These are phyloP conservation scores for Micrastur ruficollis DNA, from an alignment of 2,797 vertebrate genomes.

Conservation along the genomic window DNA sequence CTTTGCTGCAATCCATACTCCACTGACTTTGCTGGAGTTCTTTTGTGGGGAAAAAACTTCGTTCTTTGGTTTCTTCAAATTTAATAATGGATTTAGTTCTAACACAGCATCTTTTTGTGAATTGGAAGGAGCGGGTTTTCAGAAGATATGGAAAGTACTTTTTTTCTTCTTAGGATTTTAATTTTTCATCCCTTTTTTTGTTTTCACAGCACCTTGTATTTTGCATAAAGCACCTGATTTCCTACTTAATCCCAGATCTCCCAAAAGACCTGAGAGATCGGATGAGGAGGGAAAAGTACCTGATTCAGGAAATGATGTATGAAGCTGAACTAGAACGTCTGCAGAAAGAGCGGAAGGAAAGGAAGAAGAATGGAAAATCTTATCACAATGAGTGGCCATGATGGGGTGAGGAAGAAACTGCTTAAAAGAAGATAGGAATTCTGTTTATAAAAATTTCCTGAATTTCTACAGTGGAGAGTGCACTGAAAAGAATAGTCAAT, in stretches of 20 bases:
- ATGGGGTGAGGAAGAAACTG: conserved; percentile 44
- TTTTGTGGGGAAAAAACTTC: neutral
- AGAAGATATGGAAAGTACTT: neutral
- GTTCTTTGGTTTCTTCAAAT: neutral
- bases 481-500: neutral
- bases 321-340: conserved; percentile 84
- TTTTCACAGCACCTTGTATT: conserved; percentile 82
- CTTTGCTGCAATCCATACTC: neutral
- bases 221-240: conserved; percentile 86
- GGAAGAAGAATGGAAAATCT: conserved; percentile 80
- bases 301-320: conserved; percentile 89
- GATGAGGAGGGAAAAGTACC: conserved; percentile 85
- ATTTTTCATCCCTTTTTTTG: neutral
- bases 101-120: neutral
- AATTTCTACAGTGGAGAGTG: neutral
- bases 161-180: neutral
- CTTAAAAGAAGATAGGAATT: neutral
- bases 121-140: neutral
- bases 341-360: conserved; percentile 82
- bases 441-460: neutral
- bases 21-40: neutral
- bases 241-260: conserved; percentile 86
- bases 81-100: neutral
- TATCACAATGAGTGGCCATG: conserved; percentile 85
- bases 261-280: conserved; percentile 84